Percentiles rank a stretch among this genome's conserved stretches.
Evolutionary conservation across 1,140 invertebrate genomes (phyloP).

Genomic region (Trissolcus basalis): DNA sequence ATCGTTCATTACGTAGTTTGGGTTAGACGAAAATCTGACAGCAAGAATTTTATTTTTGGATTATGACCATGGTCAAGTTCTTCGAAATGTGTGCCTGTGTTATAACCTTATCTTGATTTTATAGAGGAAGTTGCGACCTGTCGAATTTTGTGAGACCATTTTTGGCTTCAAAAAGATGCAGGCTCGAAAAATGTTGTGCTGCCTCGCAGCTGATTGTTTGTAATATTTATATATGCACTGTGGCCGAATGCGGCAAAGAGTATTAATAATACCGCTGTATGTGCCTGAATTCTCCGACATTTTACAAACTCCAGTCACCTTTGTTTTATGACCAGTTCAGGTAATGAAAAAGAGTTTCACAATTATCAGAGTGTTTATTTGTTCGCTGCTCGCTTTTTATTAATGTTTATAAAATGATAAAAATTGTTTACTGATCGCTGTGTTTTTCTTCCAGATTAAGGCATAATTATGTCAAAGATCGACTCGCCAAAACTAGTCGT

Average conservation of each 20-base stretch:
- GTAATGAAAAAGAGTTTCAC: no score
- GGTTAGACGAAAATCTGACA: constrained; percentile 27
- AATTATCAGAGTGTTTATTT: no score
- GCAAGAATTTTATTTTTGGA: constrained; percentile 54
- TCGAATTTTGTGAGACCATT: neutral
- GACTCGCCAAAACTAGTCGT: constrained; percentile 86
- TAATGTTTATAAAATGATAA: no score
- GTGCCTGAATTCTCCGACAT: constrained; percentile 41
- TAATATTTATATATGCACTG: constrained; percentile 18
- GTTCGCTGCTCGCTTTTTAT: no score
- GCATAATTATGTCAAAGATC: constrained; percentile 67
- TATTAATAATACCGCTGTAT: constrained; percentile 42
- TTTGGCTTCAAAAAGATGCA: constrained; percentile 1
- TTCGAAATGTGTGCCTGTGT: constrained; percentile 31
- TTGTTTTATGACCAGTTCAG: constrained; percentile 5
- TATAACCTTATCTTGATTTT: constrained; percentile 43
- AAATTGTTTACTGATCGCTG: no score
- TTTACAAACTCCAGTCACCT: constrained; percentile 42
- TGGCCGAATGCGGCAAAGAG: constrained; percentile 4
- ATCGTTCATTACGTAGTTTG: constrained; percentile 19
- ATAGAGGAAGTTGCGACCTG: neutral
- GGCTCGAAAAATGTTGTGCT: constrained; percentile 1
- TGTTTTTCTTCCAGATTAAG: constrained; percentile 23
- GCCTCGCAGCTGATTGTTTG: constrained; percentile 21
- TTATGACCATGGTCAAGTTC: constrained; percentile 59